Evolutionary conservation across 1,140 invertebrate genomes (phyloP).

Genomic region (Drosophila dunni): DNA sequence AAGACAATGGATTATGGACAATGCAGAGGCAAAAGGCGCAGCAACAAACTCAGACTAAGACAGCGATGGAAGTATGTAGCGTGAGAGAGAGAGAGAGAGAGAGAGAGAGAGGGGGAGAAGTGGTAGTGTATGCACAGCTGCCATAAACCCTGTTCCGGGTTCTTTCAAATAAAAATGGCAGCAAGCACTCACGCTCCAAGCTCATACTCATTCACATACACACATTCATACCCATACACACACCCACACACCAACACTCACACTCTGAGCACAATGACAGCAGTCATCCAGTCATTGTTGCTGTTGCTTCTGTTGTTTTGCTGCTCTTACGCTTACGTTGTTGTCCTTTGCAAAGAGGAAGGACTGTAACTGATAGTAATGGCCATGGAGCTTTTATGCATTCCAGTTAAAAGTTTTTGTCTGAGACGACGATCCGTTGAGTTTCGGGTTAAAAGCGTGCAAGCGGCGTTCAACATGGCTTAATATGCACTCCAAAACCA

Average conservation of each 20-base stretch:
- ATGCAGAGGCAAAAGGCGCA: slow-evolving; percentile 19
- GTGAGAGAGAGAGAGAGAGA: background rate
- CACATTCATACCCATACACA: no score
- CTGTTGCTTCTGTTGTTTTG: slow-evolving; percentile 30
- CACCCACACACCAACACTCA: background rate
- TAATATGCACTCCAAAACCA: slow-evolving; percentile 53
- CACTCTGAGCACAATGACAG: slow-evolving; percentile 46
- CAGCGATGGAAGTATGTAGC: background rate
- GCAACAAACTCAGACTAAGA: slow-evolving; percentile 25
- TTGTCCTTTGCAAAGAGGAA: slow-evolving; percentile 26
- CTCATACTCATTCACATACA: background rate
- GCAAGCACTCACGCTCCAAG: slow-evolving; percentile 60
- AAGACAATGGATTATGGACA: slow-evolving; percentile 46
- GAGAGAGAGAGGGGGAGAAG: background rate
- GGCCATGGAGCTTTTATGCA: slow-evolving; percentile 69
- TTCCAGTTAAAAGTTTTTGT: slow-evolving; percentile 72
- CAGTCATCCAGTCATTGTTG: slow-evolving; percentile 28
- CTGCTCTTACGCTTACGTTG: slow-evolving; percentile 30
- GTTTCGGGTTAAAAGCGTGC: slow-evolving; percentile 72
- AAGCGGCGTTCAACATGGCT: slow-evolving; percentile 65
- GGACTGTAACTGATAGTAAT: slow-evolving; percentile 77
- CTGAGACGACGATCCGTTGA: slow-evolving; percentile 70
- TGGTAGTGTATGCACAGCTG: slow-evolving; percentile 63
- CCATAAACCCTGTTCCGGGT: slow-evolving; percentile 54
- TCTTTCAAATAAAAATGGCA: slow-evolving; percentile 76